Evolutionary conservation across 2,888 invertebrate genomes (phyloP).

Genomic region (Salpingus planirostris): DNA sequence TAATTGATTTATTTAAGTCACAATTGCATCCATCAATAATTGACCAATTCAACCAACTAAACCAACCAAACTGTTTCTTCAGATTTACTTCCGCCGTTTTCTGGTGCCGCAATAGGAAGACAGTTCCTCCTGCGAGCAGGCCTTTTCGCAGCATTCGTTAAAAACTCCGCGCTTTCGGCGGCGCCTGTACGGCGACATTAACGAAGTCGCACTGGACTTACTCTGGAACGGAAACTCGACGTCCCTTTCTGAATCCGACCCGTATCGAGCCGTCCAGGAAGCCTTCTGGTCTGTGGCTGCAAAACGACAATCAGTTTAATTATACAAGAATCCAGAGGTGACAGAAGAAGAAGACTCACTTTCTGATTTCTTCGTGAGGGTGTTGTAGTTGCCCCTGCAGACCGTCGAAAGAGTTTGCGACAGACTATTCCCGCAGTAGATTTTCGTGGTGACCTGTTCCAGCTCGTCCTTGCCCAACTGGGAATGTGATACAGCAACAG

Average conservation of each 20-base stretch:
- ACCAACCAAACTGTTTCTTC: neutral
- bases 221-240: constrained; percentile 22
- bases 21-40: neutral
- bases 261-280: constrained; percentile 28
- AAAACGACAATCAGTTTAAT: too few species aligned
- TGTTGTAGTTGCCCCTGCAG: too few species aligned
- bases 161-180: constrained; percentile 29
- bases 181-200: constrained; percentile 23
- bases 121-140: constrained; percentile 31
- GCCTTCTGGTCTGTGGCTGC: too few species aligned
- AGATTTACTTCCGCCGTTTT: neutral
- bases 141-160: constrained; percentile 35
- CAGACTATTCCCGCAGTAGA: too few species aligned
- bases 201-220: constrained; percentile 21
- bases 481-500: too few species aligned
- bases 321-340: too few species aligned
- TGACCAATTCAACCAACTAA: neutral
- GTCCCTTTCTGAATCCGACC: constrained; percentile 20
- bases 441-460: too few species aligned
- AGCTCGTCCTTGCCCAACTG: too few species aligned
- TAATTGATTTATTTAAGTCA: too few species aligned
- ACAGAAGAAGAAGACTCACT: too few species aligned
- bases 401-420: too few species aligned
- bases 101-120: constrained; percentile 27
- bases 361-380: too few species aligned